Percentiles rank a stretch among this genome's conserved stretches.
phyloP scores from a whole-genome alignment of 2,113 vertebrate species.

The Apaloderma vittatum region DNA sequence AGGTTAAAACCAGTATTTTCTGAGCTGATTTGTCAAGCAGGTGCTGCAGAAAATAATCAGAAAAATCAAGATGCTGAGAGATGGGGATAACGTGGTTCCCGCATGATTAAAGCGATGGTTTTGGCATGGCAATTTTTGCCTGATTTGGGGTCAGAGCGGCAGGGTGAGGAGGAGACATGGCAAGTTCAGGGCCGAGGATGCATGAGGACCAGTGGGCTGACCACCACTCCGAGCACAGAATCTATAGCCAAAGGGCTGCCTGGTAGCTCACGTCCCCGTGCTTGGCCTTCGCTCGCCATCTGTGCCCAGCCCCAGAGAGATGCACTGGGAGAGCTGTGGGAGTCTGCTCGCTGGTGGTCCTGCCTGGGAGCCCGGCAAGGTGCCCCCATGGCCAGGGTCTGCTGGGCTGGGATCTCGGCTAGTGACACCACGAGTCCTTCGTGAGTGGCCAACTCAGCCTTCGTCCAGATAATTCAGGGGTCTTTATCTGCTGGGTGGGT shows the following conservation, averaged over 20 bases:
- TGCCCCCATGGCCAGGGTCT: fast-evolving
- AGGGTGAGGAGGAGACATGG: not conserved
- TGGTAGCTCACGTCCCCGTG: fast-evolving
- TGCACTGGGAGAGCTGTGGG: fast-evolving
- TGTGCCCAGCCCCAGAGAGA: not conserved
- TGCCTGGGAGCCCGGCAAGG: fast-evolving
- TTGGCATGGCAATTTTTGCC: slow-evolving; percentile 16
- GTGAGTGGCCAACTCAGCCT: not conserved
- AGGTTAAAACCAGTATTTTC: not conserved
- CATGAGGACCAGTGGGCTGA: not conserved
- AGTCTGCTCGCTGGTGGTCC: not conserved
- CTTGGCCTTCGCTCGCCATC: fast-evolving
- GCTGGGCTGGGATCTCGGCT: not conserved
- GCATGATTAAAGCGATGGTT: not conserved
- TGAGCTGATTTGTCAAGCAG: slow-evolving; percentile 7
- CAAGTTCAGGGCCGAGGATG: not conserved
- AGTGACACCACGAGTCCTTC: fast-evolving
- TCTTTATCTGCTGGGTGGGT: not conserved
- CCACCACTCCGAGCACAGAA: fast-evolving
- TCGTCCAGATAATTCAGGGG: not conserved
- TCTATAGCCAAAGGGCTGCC: not conserved
- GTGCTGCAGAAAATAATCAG: slow-evolving; percentile 38
- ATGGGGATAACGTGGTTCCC: not conserved
- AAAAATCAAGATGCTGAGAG: slow-evolving; percentile 31
- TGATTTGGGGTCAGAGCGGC: not conserved